These are phyloP conservation scores for Pelvicachromis taeniatus DNA, from an alignment of 2,113 vertebrate genomes.

Conservation along the genomic window DNA sequence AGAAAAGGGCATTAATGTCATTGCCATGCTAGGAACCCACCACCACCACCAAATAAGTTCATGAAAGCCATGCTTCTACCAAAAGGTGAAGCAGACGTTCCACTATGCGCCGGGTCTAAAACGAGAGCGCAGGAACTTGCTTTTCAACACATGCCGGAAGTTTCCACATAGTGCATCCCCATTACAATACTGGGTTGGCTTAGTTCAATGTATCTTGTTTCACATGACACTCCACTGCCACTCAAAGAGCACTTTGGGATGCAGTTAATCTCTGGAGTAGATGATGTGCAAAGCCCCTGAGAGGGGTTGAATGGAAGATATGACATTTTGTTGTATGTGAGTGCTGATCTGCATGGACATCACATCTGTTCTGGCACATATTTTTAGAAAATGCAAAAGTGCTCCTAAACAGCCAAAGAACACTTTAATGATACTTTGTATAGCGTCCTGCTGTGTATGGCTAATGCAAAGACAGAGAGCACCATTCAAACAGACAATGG, in stretches of 20 bases:
- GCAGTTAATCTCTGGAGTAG: not conserved
- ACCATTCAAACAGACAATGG: not conserved
- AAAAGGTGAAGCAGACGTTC: not conserved
- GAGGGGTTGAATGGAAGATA: not conserved
- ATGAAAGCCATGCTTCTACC: not conserved
- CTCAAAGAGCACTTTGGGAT: conserved; percentile 22
- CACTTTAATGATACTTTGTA: not conserved
- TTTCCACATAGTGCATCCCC: conserved; percentile 18
- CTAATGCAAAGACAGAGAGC: not conserved
- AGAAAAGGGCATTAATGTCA: not conserved
- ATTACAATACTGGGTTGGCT: not conserved
- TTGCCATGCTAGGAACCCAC: not conserved
- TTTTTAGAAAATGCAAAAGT: not conserved
- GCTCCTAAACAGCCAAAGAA: not conserved
- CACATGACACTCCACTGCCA: conserved; percentile 10
- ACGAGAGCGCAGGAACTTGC: conserved; percentile 3
- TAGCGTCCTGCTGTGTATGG: not conserved
- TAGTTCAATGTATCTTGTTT: conserved; percentile 10
- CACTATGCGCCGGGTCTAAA: not conserved
- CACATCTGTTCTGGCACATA: not conserved
- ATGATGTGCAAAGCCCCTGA: conserved; percentile 2
- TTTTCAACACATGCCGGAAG: conserved; percentile 21
- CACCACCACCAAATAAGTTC: not conserved
- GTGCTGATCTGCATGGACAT: not conserved
- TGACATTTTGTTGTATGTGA: not conserved